A percentile compares a stretch with the other conserved stretches of the same genome.
Evolutionary conservation across 2,113 vertebrate genomes (phyloP).

Genomic region (Amphiprion ocellaris): DNA sequence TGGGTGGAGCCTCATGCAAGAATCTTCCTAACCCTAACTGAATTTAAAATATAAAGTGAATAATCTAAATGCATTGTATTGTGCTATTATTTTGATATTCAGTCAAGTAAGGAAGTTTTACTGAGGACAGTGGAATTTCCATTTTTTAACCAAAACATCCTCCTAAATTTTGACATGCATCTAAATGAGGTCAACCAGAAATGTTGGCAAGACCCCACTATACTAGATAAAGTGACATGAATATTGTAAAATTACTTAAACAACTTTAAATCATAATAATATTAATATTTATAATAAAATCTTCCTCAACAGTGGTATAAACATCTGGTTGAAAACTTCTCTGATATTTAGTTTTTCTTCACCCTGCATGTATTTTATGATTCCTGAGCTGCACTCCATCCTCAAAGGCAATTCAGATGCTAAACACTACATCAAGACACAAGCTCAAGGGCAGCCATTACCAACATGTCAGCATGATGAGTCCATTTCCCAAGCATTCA

Average conservation of each 20-base stretch:
- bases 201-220: not conserved
- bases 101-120: not conserved
- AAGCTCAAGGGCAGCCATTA: conserved; percentile 81
- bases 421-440: conserved; percentile 75
- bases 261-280: conserved; percentile 24
- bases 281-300: conserved; percentile 2
- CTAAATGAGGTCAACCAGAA: not conserved
- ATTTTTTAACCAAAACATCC: not conserved
- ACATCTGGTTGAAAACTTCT: conserved; percentile 24
- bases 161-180: too few relatives aligned
- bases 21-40: too few relatives aligned
- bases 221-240: not conserved
- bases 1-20: too few relatives aligned
- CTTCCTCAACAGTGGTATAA: conserved; percentile 5
- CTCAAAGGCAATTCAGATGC: conserved; percentile 66
- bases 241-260: not conserved
- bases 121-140: not conserved
- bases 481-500: conserved; percentile 74
- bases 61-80: not conserved
- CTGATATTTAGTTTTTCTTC: conserved; percentile 33
- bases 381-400: conserved; percentile 57
- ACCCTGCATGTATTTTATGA: conserved; percentile 62
- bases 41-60: too few relatives aligned
- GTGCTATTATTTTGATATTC: conserved; percentile 1
- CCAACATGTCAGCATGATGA: conserved; percentile 77